These are phyloP conservation scores for Garrulus glandarius DNA, from an alignment of 2,797 vertebrate genomes.

Conservation along the genomic window DNA sequence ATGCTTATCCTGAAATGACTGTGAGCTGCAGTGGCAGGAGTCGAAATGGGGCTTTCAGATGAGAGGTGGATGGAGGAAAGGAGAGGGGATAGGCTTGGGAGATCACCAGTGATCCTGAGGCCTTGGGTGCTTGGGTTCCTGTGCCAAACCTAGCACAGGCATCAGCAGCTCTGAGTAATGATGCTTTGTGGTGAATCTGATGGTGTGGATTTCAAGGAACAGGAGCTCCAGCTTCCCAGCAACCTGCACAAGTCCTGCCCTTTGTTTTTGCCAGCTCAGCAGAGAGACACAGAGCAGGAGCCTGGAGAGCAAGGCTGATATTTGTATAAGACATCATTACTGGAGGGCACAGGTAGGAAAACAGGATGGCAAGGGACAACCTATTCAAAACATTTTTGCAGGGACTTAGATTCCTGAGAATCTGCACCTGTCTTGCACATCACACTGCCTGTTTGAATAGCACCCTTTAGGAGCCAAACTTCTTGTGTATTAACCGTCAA, in stretches of 20 bases:
- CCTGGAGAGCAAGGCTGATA: neutral
- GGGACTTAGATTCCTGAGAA: neutral
- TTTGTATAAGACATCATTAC: neutral
- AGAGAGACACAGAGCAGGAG: neutral
- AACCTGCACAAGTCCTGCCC: neutral
- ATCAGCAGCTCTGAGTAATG: neutral
- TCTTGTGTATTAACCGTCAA: neutral
- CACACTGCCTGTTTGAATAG: neutral
- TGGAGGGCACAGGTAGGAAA: neutral
- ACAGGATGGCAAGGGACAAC: rapidly evolving
- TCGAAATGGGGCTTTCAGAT: neutral
- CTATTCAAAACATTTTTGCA: neutral
- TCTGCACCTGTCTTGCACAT: neutral
- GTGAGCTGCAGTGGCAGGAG: neutral
- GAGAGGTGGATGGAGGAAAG: neutral
- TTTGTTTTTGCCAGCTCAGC: neutral
- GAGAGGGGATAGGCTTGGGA: neutral
- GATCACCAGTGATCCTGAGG: neutral
- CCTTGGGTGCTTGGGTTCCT: neutral
- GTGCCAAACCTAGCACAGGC: neutral
- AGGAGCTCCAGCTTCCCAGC: neutral
- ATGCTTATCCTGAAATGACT: neutral
- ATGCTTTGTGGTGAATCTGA: neutral
- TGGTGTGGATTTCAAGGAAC: neutral
- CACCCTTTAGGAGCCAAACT: neutral